phyloP scores from a whole-genome alignment of 23 tunicate species.

The Botrylloides violaceus region DNA sequence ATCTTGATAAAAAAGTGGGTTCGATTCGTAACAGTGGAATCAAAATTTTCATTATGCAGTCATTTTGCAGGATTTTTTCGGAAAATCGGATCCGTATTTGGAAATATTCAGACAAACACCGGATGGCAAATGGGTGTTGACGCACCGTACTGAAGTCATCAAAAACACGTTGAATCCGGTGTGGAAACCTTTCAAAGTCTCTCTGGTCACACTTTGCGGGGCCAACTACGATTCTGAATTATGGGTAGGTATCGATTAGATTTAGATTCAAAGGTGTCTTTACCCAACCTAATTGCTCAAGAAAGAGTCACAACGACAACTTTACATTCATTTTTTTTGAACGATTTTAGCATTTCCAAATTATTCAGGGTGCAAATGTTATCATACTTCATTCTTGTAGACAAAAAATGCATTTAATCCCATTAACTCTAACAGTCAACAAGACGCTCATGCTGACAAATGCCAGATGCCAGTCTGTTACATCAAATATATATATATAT shows the following conservation, averaged over 20 bases:
- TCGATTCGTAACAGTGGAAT: not conserved
- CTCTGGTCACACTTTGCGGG: constrained; percentile 50
- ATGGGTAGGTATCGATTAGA: constrained; percentile 21
- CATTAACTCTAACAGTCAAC: too few relatives aligned
- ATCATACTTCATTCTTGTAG: too few relatives aligned
- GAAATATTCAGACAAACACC: constrained; percentile 48
- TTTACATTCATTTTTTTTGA: too few relatives aligned
- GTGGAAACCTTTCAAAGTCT: constrained; percentile 58
- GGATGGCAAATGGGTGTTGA: constrained; percentile 47
- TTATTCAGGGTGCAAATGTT: too few relatives aligned
- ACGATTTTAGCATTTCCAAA: too few relatives aligned
- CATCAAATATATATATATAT: too few relatives aligned
- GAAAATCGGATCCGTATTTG: constrained; percentile 88
- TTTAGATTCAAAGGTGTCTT: too few relatives aligned
- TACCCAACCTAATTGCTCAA: too few relatives aligned
- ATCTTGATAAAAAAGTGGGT: constrained; percentile 72
- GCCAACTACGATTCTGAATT: constrained; percentile 46
- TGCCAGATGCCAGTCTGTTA: too few relatives aligned
- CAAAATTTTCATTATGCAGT: not conserved
- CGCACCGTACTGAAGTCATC: constrained; percentile 50
- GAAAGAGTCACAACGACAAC: too few relatives aligned
- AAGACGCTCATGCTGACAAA: too few relatives aligned
- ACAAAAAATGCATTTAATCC: too few relatives aligned
- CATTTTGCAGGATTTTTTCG: constrained; percentile 79
- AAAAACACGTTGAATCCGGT: constrained; percentile 61